Conservation (phyloP, 1,140 invertebrate species). For the Micrasema minimum region DNA sequence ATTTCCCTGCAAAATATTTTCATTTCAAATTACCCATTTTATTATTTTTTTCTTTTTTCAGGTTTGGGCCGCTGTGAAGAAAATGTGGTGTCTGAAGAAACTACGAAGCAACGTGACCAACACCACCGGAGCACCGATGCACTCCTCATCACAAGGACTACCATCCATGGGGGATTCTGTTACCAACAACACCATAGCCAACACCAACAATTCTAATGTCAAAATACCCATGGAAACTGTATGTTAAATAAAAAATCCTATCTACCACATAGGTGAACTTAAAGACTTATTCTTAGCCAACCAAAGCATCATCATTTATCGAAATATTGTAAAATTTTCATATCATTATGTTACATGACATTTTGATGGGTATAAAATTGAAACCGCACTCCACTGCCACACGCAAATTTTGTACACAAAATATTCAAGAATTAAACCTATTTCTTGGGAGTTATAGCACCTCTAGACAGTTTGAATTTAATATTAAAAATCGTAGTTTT, state of each 20-base stretch:
- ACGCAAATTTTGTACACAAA: too few species aligned
- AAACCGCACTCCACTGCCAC: too few species aligned
- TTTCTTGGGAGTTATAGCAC: too few species aligned
- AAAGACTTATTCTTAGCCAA: constrained; percentile 50
- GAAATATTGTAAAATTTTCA: constrained; percentile 28
- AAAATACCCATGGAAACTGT: constrained; percentile 68
- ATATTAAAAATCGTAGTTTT: too few species aligned
- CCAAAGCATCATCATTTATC: constrained; percentile 50
- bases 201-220: constrained; percentile 59
- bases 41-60: too few species aligned
- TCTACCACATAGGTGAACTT: constrained; percentile 23
- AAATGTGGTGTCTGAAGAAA: constrained; percentile 72
- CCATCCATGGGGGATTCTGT: constrained; percentile 80
- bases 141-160: constrained; percentile 78
- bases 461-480: too few species aligned
- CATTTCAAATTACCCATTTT: too few species aligned
- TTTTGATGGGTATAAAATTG: too few species aligned
- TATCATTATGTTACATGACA: constrained; percentile 24
- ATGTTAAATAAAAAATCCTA: constrained; percentile 60
- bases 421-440: too few species aligned
- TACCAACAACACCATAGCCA: constrained; percentile 77
- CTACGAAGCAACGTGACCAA: constrained; percentile 68
- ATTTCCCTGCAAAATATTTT: too few species aligned
- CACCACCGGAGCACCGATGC: constrained; percentile 68
- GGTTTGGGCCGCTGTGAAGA: constrained; percentile 75